These are phyloP conservation scores for Timandra comae DNA, from an alignment of 2,888 invertebrate species.

Conservation along the genomic window DNA sequence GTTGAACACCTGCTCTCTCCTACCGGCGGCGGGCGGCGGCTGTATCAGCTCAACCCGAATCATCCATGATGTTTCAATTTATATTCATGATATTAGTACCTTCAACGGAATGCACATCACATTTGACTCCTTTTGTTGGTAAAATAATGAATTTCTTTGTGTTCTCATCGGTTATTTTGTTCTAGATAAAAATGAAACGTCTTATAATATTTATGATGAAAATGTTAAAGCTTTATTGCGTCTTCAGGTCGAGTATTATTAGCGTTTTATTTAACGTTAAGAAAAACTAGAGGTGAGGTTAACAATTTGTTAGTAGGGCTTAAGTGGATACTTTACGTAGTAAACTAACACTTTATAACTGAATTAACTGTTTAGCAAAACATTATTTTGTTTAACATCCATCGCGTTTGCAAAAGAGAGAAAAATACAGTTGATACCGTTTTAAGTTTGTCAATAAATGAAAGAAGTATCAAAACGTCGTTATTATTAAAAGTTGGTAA, in stretches of 20 bases:
- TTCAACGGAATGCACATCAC: conserved; percentile 66
- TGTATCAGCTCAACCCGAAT: conserved; percentile 63
- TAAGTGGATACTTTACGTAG: no score
- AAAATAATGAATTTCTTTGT: conserved; percentile 41
- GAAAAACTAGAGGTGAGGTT: conserved; percentile 3
- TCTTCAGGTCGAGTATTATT: conserved; percentile 14
- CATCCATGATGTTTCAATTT: conserved; percentile 74
- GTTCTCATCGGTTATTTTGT: conserved; percentile 11
- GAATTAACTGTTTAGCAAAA: no score
- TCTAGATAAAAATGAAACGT: conserved; percentile 13
- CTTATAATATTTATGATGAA: conserved; percentile 22
- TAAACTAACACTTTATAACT: no score
- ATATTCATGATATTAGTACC: conserved; percentile 75
- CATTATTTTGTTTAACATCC: no score
- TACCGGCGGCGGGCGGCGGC: conserved; percentile 55
- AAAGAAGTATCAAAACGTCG: no score
- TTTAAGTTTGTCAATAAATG: no score
- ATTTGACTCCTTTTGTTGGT: conserved; percentile 70
- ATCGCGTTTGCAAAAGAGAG: no score
- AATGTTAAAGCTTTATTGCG: conserved; percentile 18
- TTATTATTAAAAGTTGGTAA: no score
- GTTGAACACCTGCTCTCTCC: conserved; percentile 66
- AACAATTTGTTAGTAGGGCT: no score
- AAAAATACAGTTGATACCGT: no score
- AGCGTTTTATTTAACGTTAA: conserved; percentile 8